These are phyloP conservation scores for Leiothrix lutea DNA, from an alignment of 2,113 vertebrate species.

Conservation along the genomic window DNA sequence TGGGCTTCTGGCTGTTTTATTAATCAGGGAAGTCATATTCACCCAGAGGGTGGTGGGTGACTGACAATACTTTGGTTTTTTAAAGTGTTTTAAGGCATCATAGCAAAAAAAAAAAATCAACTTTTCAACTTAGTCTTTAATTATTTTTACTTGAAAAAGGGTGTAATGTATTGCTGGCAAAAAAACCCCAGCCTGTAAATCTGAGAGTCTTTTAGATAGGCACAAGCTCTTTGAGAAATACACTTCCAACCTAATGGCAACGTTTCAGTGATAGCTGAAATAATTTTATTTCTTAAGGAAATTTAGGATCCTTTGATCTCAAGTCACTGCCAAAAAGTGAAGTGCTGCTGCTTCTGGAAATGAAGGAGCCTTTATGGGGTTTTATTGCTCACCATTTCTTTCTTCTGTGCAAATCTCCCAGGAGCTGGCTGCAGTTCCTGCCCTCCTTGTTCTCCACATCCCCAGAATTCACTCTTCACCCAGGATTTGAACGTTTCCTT, in stretches of 20 bases:
- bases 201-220: not conserved
- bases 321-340: not conserved
- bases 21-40: not conserved
- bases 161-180: not conserved
- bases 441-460: not conserved
- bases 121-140: not conserved
- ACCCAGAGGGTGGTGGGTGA: not conserved
- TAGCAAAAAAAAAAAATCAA: not conserved
- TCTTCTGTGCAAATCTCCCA: not conserved
- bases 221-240: not conserved
- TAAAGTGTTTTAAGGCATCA: not conserved
- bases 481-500: not conserved
- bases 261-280: not conserved
- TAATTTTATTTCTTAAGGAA: conserved; percentile 40
- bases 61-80: not conserved
- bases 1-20: not conserved
- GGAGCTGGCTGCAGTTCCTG: not conserved
- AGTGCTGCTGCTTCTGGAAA: not conserved
- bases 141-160: not conserved
- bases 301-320: conserved; percentile 19
- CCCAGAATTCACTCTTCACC: not conserved
- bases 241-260: not conserved
- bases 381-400: conserved; percentile 1
- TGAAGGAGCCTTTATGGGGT: not conserved
- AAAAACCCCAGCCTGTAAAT: not conserved